Evolutionary conservation across 2,888 invertebrate genomes (phyloP).

Genomic region (Augiades crinisus): DNA sequence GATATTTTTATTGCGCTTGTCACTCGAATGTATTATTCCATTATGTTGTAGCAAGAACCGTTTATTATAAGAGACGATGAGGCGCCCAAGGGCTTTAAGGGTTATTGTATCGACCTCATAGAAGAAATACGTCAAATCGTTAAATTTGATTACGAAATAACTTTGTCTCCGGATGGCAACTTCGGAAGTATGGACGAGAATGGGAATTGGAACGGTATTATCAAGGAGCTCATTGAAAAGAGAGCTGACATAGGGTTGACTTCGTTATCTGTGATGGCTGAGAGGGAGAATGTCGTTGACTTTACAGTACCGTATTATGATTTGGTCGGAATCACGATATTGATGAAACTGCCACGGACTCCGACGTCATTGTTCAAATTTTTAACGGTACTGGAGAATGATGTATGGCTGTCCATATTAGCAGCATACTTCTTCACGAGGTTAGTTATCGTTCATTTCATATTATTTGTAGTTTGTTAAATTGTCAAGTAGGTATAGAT

Average conservation of each 20-base stretch:
- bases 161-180: conserved; percentile 88
- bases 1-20: conserved; percentile 29
- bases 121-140: conserved; percentile 92
- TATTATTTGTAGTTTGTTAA: background rate
- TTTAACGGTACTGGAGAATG: conserved; percentile 96
- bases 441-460: conserved; percentile 63
- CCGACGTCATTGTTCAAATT: conserved; percentile 98
- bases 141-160: conserved; percentile 95
- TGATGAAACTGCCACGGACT: conserved; percentile 95
- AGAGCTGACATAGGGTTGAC: conserved; percentile 96
- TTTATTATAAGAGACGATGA: conserved; percentile 88
- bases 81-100: conserved; percentile 85
- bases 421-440: conserved; percentile 97
- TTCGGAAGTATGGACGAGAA: conserved; percentile 95
- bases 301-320: conserved; percentile 99
- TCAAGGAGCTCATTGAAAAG: conserved; percentile 90
- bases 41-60: conserved; percentile 86
- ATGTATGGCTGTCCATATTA: conserved; percentile 98
- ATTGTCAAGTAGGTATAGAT: too few species aligned
- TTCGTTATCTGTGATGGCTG: conserved; percentile 98
- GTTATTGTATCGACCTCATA: conserved; percentile 97
- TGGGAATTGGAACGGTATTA: conserved; percentile 92
- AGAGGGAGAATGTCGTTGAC: conserved; percentile 97
- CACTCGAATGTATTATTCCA: conserved; percentile 36
- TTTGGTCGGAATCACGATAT: conserved; percentile 97